Evolutionary conservation across 2,113 vertebrate genomes (phyloP).

Genomic region (Tetrao urogallus): DNA sequence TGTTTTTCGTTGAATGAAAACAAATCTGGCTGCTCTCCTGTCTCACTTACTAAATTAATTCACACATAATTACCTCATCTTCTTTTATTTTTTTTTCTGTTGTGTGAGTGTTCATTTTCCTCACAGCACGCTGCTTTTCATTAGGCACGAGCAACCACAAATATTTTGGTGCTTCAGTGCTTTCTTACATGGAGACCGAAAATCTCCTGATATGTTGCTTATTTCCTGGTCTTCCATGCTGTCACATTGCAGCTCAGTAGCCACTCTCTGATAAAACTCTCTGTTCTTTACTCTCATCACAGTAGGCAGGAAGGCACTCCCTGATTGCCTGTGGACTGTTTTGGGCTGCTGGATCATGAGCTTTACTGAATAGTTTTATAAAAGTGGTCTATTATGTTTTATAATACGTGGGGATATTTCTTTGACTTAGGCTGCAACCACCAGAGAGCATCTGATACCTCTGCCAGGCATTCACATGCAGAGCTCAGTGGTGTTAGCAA

Average conservation of each 20-base stretch:
- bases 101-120: neutral
- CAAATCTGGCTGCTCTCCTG: neutral
- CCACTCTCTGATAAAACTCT: neutral
- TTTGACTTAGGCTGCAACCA: neutral
- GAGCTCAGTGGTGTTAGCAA: neutral
- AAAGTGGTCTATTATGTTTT: neutral
- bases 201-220: neutral
- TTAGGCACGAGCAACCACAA: neutral
- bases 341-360: neutral
- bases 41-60: slow-evolving; percentile 1
- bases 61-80: neutral
- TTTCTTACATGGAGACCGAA: neutral
- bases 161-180: neutral
- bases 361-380: neutral
- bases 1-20: neutral
- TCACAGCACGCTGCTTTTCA: slow-evolving; percentile 10
- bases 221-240: neutral
- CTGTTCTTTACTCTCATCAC: neutral
- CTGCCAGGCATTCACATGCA: rapidly evolving
- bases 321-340: neutral
- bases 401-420: neutral
- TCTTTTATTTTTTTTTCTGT: neutral
- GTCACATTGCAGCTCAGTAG: neutral
- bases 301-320: neutral
- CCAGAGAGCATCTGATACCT: neutral